phyloP scores from a whole-genome alignment of 2,797 vertebrate genomes.

The Scleropages formosus region DNA sequence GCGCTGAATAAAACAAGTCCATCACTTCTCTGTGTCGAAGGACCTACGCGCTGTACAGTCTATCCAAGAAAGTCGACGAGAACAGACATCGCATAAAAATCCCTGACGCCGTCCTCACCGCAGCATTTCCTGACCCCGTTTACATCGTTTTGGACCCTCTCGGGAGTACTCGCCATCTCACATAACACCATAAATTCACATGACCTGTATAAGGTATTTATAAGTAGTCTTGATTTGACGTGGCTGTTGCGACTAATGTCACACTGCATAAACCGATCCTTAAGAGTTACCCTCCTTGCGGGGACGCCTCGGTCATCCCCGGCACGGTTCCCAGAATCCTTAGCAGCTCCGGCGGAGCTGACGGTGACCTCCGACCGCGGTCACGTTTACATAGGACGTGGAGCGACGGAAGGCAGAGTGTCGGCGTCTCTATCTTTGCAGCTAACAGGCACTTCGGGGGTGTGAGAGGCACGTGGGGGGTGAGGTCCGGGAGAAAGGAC shows the following conservation, averaged over 20 bases:
- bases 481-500: neutral
- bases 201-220: conserved; percentile 4
- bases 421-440: neutral
- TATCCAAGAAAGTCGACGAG: conserved; percentile 9
- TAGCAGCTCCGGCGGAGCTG: too few relatives aligned
- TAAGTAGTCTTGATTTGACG: conserved; percentile 6
- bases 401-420: neutral
- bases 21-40: neutral
- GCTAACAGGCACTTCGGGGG: neutral
- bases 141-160: neutral
- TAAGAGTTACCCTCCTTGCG: too few relatives aligned
- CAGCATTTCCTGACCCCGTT: neutral
- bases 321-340: too few relatives aligned
- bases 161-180: neutral
- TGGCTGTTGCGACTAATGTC: neutral
- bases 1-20: neutral
- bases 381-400: neutral
- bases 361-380: too few relatives aligned
- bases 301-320: neutral
- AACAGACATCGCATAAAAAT: neutral
- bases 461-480: neutral
- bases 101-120: neutral
- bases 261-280: neutral
- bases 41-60: neutral
- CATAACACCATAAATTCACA: neutral